Evolutionary conservation across 92 coral and sea anemone genomes (phyloP).

Genomic region (Umimayanthus chanpuru): DNA sequence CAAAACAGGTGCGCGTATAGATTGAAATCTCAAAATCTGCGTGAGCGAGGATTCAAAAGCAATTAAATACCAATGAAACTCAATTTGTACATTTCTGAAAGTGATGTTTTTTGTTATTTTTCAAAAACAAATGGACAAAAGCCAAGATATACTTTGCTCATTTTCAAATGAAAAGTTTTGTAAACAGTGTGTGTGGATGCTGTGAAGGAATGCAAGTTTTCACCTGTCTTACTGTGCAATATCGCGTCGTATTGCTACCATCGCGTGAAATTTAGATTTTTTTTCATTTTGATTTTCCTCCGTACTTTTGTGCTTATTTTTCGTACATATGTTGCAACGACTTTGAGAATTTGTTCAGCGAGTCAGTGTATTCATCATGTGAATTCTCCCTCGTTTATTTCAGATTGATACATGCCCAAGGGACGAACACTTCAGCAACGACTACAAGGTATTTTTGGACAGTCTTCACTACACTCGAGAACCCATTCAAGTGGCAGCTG

Average conservation of each 20-base stretch:
- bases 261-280: too few relatives aligned
- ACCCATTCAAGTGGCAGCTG: neutral
- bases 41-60: conserved; percentile 15
- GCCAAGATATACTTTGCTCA: neutral
- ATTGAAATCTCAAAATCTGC: neutral
- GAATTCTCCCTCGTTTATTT: neutral
- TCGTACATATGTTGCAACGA: too few relatives aligned
- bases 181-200: too few relatives aligned
- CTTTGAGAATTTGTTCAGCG: neutral
- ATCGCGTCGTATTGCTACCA: too few relatives aligned
- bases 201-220: too few relatives aligned
- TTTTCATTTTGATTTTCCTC: too few relatives aligned
- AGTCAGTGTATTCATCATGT: neutral
- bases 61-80: neutral
- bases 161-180: too few relatives aligned
- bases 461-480: neutral
- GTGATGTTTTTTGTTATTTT: neutral
- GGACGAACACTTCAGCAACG: conserved; percentile 95
- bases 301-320: too few relatives aligned
- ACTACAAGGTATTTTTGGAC: conserved; percentile 74
- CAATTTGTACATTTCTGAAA: neutral
- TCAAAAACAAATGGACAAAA: neutral
- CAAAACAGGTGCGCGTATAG: conserved; percentile 84
- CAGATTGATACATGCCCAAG: conserved; percentile 91
- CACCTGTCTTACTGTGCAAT: too few relatives aligned